Conservation (phyloP, 2,888 invertebrate species). For the Nowickia ferox region DNA sequence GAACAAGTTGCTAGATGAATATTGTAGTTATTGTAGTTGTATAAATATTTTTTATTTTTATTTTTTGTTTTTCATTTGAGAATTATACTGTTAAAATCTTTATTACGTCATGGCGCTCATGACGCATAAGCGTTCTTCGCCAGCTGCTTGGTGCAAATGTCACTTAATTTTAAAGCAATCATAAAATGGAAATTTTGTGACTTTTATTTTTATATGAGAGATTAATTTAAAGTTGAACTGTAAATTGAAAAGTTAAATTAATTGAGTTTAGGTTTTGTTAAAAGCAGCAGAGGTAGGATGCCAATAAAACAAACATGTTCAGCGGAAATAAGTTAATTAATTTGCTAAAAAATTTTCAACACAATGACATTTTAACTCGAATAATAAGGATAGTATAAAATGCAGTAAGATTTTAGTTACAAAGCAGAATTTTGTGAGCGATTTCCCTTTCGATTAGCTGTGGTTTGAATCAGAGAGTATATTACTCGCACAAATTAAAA, state of each 20-base stretch:
- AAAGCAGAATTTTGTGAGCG: no score
- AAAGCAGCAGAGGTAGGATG: neutral
- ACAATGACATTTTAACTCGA: no score
- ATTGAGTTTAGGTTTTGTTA: neutral
- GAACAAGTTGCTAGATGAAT: neutral
- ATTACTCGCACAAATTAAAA: no score
- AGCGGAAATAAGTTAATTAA: no score
- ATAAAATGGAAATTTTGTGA: neutral
- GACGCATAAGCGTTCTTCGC: neutral
- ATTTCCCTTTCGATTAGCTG: no score
- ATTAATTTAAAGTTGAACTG: neutral
- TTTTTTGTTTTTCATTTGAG: constrained; percentile 9
- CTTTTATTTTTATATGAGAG: neutral
- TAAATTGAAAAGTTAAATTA: constrained; percentile 13
- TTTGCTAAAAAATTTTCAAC: no score
- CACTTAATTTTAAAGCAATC: neutral
- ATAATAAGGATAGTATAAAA: no score
- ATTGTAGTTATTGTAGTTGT: neutral
- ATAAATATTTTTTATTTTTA: neutral
- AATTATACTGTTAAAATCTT: constrained; percentile 46
- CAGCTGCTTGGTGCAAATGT: neutral
- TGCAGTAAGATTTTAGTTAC: no score
- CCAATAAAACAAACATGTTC: no score
- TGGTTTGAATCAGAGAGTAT: no score
- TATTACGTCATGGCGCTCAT: constrained; percentile 4